Evolutionary conservation across 2,888 invertebrate genomes (phyloP), one percentile per base, ranked within the genome.

Genomic region (Drosophila kanekoi): DNA sequence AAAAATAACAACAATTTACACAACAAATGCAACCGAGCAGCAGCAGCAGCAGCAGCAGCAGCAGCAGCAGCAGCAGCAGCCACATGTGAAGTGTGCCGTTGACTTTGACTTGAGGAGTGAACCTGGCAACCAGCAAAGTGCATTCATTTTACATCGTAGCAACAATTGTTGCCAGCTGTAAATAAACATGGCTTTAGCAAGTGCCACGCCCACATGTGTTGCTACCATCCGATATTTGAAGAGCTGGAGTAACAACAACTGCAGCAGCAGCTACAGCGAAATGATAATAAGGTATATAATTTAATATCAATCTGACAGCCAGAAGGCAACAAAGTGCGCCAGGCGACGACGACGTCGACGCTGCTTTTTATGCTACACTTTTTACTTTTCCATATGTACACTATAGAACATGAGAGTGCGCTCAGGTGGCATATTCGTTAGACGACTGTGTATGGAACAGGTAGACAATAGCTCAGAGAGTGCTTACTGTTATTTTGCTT

Each of bases 261-360:
- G 14, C 23, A 40, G 23, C 62, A 59, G 32, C 47, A 45, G 16
- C 53, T 65, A 59, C 65, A 65, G 53, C 68, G 61, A 80, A 87
- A 90, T 91, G 91, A 90, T 91, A 91, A 90, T 91, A 90, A 90
- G 91, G 89, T 89, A 90, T 91, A 91, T 91, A 91, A 91, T 90
- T 90, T 91, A 90, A 91, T 91, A 90, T 90, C 88, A 90, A 90
- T 90, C 90, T 90, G 86, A 89, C 73, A 82, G 80, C 77, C 86
- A 77, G 75, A 74, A 82, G 89, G 86, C 77, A 80, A 84, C 77
- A 80, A 78, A 84, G 77, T 83, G 87, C 82, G 65, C 68, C 69
- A 47, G 60, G 75, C 63, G 77, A 63, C 69, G 71, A 68, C 60
- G 72, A 56, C 56, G 57, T 52, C 38, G 61, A 41, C 58, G 73